Evolutionary conservation across 1,140 invertebrate genomes (phyloP).

Genomic region (Amphibalanus amphitrite): DNA sequence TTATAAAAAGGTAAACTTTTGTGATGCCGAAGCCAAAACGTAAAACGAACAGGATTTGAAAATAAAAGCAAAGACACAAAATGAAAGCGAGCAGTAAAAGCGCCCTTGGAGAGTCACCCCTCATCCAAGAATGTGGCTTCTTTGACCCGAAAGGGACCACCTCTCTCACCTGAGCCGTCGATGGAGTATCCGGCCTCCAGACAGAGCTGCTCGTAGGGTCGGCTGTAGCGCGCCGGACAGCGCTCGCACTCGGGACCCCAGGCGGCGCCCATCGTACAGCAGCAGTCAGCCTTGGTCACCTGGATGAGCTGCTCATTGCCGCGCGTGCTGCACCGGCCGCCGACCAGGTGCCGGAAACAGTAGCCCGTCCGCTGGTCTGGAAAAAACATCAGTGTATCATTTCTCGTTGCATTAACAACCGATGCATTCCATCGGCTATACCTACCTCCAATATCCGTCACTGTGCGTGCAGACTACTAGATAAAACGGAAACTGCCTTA

Average conservation of each 20-base stretch:
- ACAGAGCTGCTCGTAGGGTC: slow-evolving; percentile 55
- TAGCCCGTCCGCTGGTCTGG: slow-evolving; percentile 45
- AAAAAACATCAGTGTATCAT: background rate
- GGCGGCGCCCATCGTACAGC: slow-evolving; percentile 69
- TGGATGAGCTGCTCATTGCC: slow-evolving; percentile 32
- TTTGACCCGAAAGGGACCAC: too few relatives aligned
- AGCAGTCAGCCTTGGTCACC: slow-evolving; percentile 58
- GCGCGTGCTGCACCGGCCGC: slow-evolving; percentile 29
- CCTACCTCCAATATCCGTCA: slow-evolving; percentile 8
- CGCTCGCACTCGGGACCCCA: slow-evolving; percentile 68
- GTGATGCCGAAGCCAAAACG: slow-evolving; percentile 7
- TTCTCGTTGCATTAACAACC: too few relatives aligned
- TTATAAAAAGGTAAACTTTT: slow-evolving; percentile 18
- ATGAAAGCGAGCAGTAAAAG: too few relatives aligned
- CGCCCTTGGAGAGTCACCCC: background rate
- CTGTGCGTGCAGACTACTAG: slow-evolving; percentile 37
- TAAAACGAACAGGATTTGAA: slow-evolving; percentile 7
- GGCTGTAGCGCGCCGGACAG: slow-evolving; percentile 50
- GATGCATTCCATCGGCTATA: too few relatives aligned
- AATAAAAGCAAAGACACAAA: slow-evolving; percentile 5
- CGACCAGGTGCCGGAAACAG: slow-evolving; percentile 55
- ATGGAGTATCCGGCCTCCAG: slow-evolving; percentile 48
- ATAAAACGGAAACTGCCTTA: too few relatives aligned
- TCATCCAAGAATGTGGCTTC: too few relatives aligned
- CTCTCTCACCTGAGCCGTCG: slow-evolving; percentile 35